Base-by-base conservation (phyloP, 37 sponge, comb jelly and placozoan species). In the Lycopodina hypogea region DNA sequence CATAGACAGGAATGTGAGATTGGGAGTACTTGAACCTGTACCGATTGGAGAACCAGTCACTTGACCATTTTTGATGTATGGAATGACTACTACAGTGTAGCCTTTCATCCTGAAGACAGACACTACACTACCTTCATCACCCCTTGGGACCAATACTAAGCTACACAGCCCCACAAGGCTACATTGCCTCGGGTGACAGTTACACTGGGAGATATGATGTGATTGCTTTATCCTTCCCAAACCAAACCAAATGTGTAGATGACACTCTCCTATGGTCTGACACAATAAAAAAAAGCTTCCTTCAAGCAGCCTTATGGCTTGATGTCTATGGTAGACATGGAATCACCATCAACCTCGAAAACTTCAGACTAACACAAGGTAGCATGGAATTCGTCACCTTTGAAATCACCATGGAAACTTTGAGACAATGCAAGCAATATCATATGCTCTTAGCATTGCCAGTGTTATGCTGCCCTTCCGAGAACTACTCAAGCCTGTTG, bases 1-100 rank as follows among this genome's bases (percentile, higher is more conserved):
- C 66, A 42, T 77, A 64, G 78, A 67, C 56, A 67, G 80, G 68
- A 70, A 79, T 35, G 80, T 79, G 22, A 81, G 55, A 73, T 29
- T 81, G 65, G 82, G 82, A 50, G 82, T 81, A 29, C 80, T 79
- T 17, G 81, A 80, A 80, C 81, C 81, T 42, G 74, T 81, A 39
- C 82, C 82, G 2, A 55, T 81, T 71, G 82, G 82, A 30, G 82
- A 81, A 61, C 82, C 74, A 34, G 74, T 80, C 2, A 78, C 79
- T 52, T 78, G 79, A 83, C 74, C 17, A 74, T 82, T 4, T 73
- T 72, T 55, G 81, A 80, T 34, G 81, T 65, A 63, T 77, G 77
- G 77, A 77, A 77, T 77, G 77, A 65, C 36, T 77, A 77, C 77
- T 65, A 77, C 48, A 77, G 79, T n/a, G 69, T 68, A 79, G 57